A percentile compares a stretch with the other conserved stretches of the same genome.
Conservation (phyloP, 2,888 invertebrate species). For the Hetaerina titia region DNA sequence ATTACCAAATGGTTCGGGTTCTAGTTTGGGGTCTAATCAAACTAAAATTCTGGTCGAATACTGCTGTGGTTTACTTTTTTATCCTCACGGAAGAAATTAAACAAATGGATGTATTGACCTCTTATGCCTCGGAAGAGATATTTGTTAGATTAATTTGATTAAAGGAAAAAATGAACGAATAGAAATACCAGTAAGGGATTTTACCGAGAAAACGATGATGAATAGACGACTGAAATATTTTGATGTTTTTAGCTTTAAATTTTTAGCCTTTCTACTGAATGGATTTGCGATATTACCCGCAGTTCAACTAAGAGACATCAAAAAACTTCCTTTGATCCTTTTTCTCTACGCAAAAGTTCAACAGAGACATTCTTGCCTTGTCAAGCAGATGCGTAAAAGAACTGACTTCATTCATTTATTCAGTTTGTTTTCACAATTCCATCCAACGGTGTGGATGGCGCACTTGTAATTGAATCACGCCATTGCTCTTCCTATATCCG, state of each 20-base stretch:
- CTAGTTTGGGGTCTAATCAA: too few species aligned
- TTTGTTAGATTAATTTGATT: too few species aligned
- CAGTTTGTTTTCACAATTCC: conserved; percentile 32
- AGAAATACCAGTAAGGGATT: too few species aligned
- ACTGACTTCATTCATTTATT: conserved; percentile 13
- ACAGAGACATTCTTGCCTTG: background rate
- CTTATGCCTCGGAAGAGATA: too few species aligned
- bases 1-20: too few species aligned
- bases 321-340: background rate
- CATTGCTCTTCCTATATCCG: background rate
- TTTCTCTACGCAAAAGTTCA: conserved; percentile 4
- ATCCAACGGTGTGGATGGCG: conserved; percentile 22
- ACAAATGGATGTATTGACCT: too few species aligned
- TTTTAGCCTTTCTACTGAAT: background rate
- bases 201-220: too few species aligned
- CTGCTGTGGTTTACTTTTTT: too few species aligned
- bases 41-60: too few species aligned
- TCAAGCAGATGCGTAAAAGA: background rate
- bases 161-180: too few species aligned
- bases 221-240: background rate
- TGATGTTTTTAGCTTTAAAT: background rate
- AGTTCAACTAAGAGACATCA: background rate
- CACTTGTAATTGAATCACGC: conserved; percentile 6
- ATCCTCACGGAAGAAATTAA: too few species aligned
- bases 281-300: background rate